Evolutionary conservation across 1,140 invertebrate genomes (phyloP), one percentile per base, ranked within the genome.

Genomic region (Orius insidiosus): DNA sequence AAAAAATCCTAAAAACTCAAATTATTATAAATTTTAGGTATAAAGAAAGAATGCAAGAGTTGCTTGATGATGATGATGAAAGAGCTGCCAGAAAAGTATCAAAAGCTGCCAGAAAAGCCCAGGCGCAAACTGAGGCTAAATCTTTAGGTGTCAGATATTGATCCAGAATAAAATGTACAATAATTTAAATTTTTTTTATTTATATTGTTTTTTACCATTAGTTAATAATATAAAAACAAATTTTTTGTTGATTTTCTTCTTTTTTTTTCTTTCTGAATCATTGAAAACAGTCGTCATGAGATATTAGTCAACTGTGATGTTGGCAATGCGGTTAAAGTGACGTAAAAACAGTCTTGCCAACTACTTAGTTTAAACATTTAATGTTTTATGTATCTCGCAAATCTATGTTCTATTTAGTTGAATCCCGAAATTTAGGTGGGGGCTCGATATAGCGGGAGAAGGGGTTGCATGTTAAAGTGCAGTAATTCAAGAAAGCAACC

Each of bases 41-140:
- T 49, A 75, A 74, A 56, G 68, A 69, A 52, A 63, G 69, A 48
- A 66, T 74, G 64, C 67, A 69, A 51, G 69, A 72, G 50, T 63
- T 71, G 57, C 52, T 72, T 37, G 68, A 71, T 18, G 70, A 71
- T 54, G 71, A 74, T 47, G 72, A 74, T 57, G 51, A 68, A 9
- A 53, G 60, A n/a, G 61, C 65, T 16, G 57, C 59, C 38, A 60
- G 63, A 40, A 66, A 60, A 46, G 67, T 68, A 55, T 61, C 63
- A 10, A 63, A 66, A 54, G 60, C 65, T 43, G 38, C 51, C 3
- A 47, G 39, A 36, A 48, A 48, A 31, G 32, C 18, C 30, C 36
- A 40, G 11, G 43, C 16, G 5, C 19, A 39, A 11, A 37, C 15
- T 15, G 45, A 45, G 8, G 36, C 39, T n/a, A 35, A 44, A 18